Percentiles rank a stretch among this genome's conserved stretches.
phyloP scores from a whole-genome alignment of 2,113 vertebrate genomes.

The Orthonyx spaldingii region DNA sequence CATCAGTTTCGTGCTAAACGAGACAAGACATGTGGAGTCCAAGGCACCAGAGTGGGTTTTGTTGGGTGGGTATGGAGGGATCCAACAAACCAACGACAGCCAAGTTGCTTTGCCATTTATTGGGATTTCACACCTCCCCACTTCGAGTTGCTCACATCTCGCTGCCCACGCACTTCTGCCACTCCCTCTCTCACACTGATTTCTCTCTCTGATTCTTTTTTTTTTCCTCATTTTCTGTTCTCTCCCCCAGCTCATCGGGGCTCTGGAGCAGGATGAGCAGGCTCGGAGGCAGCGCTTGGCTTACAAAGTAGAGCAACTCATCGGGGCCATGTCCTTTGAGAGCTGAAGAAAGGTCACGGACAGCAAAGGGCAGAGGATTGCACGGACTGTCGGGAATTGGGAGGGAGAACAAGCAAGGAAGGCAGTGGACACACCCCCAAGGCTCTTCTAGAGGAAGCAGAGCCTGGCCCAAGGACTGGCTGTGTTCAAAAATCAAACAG shows the following conservation, averaged over 20 bases:
- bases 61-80: neutral
- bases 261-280: conserved; percentile 93
- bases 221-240: neutral
- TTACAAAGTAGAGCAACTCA: conserved; percentile 96
- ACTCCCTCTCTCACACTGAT: neutral
- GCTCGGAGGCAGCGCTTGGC: conserved; percentile 89
- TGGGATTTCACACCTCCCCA: neutral
- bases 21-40: neutral
- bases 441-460: neutral
- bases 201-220: neutral
- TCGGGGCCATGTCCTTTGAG: conserved; percentile 92
- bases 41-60: neutral
- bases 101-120: neutral
- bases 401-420: conserved; percentile 46
- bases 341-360: conserved; percentile 80
- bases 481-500: neutral
- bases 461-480: neutral
- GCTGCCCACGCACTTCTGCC: neutral
- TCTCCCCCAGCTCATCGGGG: conserved; percentile 83
- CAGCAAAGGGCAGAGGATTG: conserved; percentile 32
- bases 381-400: neutral
- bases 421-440: neutral
- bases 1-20: neutral
- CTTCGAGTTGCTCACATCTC: neutral
- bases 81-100: neutral